phyloP scores from a whole-genome alignment of 2,113 vertebrate species.

The Pteropus alecto region DNA sequence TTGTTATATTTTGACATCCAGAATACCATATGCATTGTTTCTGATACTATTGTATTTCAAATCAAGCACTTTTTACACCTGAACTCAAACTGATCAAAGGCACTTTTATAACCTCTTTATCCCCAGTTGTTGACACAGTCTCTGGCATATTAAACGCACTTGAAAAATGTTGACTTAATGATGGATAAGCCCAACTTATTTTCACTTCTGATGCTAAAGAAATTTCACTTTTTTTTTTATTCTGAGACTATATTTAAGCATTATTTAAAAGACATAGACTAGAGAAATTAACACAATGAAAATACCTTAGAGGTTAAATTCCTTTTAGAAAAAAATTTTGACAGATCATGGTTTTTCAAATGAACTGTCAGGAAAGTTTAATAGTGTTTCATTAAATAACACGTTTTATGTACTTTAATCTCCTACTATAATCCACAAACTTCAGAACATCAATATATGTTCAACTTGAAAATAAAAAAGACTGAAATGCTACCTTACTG shows the following conservation, averaged over 20 bases:
- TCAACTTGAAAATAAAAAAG: slow-evolving; percentile 45
- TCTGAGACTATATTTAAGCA: background rate
- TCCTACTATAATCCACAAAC: background rate
- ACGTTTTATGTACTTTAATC: background rate
- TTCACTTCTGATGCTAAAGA: background rate
- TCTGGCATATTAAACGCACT: background rate
- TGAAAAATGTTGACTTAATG: background rate
- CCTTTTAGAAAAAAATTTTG: background rate
- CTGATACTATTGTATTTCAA: background rate
- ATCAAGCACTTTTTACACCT: background rate
- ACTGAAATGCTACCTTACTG: background rate
- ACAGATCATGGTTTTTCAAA: background rate
- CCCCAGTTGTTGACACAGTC: background rate
- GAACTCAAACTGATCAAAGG: background rate
- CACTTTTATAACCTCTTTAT: background rate
- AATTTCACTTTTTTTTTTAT: background rate
- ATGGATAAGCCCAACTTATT: background rate
- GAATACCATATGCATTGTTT: background rate
- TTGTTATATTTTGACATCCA: background rate
- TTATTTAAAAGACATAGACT: background rate
- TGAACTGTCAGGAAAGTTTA: background rate
- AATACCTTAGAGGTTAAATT: background rate
- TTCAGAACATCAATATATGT: background rate
- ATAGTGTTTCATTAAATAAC: background rate
- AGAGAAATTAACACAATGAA: background rate